Evolutionary conservation across 2,113 vertebrate species (phyloP).

Genomic region (Capreolus pygargus): DNA sequence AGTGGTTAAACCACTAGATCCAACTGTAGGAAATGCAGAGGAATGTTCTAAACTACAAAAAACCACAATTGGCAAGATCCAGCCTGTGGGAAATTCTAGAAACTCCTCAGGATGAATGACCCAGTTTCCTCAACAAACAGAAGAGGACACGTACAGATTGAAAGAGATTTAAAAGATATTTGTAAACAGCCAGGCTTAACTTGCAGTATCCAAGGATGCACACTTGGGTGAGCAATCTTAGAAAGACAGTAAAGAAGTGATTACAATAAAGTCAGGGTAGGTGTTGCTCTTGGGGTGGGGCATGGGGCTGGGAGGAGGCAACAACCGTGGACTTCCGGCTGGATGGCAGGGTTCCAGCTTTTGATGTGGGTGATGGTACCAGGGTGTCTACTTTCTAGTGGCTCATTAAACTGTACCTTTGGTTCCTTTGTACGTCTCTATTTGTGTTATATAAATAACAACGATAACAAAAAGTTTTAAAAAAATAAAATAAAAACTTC

Average conservation of each 20-base stretch:
- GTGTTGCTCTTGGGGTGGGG: not conserved
- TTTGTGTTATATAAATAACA: not conserved
- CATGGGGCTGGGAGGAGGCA: not conserved
- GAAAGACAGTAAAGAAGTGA: not conserved
- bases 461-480: not conserved
- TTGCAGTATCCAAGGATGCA: not conserved
- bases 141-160: not conserved
- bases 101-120: not conserved
- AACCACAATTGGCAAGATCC: not conserved
- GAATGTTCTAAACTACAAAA: not conserved
- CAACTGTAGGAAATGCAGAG: not conserved
- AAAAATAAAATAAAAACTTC: not conserved
- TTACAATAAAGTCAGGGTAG: not conserved
- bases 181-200: not conserved
- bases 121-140: not conserved
- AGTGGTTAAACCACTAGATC: not conserved
- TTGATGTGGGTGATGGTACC: not conserved
- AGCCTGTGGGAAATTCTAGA: not conserved
- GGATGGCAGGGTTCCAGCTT: not conserved
- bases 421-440: not conserved
- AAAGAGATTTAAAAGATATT: not conserved
- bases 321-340: rapidly evolving
- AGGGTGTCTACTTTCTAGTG: not conserved
- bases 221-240: not conserved
- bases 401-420: not conserved